Evolutionary conservation across 2,113 vertebrate species (phyloP).

Genomic region (Holacanthus passer): DNA sequence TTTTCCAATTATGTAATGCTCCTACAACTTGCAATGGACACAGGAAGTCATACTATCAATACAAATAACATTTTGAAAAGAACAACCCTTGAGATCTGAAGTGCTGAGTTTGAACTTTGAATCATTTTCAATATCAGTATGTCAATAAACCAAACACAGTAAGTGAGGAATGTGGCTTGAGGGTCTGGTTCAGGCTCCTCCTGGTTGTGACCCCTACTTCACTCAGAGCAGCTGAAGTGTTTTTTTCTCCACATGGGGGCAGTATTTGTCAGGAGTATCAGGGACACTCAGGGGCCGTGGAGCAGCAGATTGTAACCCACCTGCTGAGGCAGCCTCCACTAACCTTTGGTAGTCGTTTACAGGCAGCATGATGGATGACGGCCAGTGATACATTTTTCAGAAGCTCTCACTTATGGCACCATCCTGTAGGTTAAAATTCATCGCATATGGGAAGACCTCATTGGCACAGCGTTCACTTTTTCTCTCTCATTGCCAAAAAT

Average conservation of each 20-base stretch:
- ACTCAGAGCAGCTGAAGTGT: neutral
- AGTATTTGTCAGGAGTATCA: slow-evolving; percentile 49
- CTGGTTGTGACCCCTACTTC: neutral
- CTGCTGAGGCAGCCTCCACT: slow-evolving; percentile 46
- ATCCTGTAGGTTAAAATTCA: slow-evolving; percentile 29
- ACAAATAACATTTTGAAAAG: too few species aligned
- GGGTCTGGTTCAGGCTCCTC: neutral
- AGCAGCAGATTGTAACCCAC: slow-evolving; percentile 50
- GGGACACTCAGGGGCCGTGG: neutral
- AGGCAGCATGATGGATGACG: slow-evolving; percentile 22
- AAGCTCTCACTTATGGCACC: slow-evolving; percentile 21
- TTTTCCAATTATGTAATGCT: too few species aligned
- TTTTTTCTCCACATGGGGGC: slow-evolving; percentile 67
- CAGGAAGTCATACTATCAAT: too few species aligned
- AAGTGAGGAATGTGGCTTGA: neutral
- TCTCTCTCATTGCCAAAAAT: slow-evolving; percentile 16
- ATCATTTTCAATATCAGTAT: neutral
- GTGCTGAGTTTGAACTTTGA: neutral
- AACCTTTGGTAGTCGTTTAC: slow-evolving; percentile 28
- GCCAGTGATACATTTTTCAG: slow-evolving; percentile 10
- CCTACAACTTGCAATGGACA: too few species aligned
- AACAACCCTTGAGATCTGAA: too few species aligned
- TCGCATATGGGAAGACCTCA: slow-evolving; percentile 15
- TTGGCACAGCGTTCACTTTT: slow-evolving; percentile 15
- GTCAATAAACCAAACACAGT: neutral